Percentiles rank a stretch among this genome's conserved stretches.
Evolutionary conservation across 2,797 vertebrate genomes (phyloP).

Genomic region (Atherinosoma microstoma): DNA sequence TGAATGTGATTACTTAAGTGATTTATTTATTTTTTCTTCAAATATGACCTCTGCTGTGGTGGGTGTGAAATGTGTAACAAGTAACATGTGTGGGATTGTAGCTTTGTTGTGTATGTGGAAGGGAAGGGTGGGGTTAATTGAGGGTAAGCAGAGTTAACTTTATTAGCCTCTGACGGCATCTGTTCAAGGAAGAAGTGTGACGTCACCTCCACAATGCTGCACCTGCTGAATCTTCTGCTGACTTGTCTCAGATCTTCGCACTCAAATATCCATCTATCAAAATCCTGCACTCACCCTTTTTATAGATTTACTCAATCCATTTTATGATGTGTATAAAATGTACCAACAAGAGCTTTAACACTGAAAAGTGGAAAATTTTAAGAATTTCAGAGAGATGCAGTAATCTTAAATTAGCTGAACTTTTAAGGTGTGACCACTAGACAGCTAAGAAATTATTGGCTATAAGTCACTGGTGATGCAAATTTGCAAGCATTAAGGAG

Average conservation of each 20-base stretch:
- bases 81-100: neutral
- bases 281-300: neutral
- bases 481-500: too few relatives aligned
- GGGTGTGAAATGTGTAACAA: neutral
- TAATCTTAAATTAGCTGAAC: too few relatives aligned
- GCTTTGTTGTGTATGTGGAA: neutral
- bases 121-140: constrained; percentile 12
- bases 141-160: constrained; percentile 67
- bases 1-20: neutral
- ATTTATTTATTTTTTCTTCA: neutral
- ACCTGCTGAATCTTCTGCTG: constrained; percentile 3
- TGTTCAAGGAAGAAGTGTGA: constrained; percentile 54
- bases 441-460: neutral
- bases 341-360: too few relatives aligned
- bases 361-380: too few relatives aligned
- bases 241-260: neutral
- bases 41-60: neutral
- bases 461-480: too few relatives aligned
- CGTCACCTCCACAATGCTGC: constrained; percentile 22
- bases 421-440: neutral
- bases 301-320: too few relatives aligned
- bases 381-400: too few relatives aligned
- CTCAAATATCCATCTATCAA: neutral
- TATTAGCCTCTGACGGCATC: constrained; percentile 64
- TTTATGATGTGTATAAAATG: too few relatives aligned